These are phyloP conservation scores for Zaprionus camerounensis DNA, from an alignment of 1,140 invertebrate genomes.

Conservation along the genomic window DNA sequence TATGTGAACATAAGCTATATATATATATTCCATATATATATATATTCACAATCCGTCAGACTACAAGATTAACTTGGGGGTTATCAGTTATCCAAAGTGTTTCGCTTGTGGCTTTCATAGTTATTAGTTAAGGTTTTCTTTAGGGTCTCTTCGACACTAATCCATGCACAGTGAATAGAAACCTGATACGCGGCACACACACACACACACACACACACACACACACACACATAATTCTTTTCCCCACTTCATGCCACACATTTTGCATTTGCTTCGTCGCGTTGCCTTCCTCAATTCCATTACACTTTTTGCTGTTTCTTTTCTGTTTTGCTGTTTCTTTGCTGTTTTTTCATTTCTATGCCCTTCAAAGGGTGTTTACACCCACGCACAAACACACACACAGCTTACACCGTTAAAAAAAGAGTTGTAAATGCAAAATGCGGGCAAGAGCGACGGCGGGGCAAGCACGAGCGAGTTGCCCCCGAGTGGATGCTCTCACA, in stretches of 20 bases:
- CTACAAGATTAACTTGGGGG: not conserved
- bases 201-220: conserved; percentile 21
- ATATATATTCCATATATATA: not conserved
- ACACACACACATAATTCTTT: conserved; percentile 36
- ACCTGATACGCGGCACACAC: not conserved
- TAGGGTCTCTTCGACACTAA: not conserved
- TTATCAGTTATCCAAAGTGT: not conserved
- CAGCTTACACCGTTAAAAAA: conserved; percentile 4
- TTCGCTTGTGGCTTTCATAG: not conserved
- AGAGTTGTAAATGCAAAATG: not conserved
- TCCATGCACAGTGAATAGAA: conserved; percentile 31
- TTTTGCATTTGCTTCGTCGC: not conserved
- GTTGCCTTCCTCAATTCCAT: not conserved
- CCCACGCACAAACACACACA: not conserved
- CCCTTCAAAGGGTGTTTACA: not conserved
- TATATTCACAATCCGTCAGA: not conserved
- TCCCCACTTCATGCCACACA: not conserved
- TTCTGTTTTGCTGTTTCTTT: not conserved
- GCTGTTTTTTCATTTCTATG: not conserved
- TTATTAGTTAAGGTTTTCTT: not conserved
- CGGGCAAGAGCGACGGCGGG: not conserved
- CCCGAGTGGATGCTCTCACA: too few relatives aligned
- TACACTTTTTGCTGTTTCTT: not conserved
- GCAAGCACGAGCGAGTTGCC: too few relatives aligned
- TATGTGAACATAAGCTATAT: too few relatives aligned